phyloP scores from a whole-genome alignment of 2,113 vertebrate genomes.

The Tyrannus savana region DNA sequence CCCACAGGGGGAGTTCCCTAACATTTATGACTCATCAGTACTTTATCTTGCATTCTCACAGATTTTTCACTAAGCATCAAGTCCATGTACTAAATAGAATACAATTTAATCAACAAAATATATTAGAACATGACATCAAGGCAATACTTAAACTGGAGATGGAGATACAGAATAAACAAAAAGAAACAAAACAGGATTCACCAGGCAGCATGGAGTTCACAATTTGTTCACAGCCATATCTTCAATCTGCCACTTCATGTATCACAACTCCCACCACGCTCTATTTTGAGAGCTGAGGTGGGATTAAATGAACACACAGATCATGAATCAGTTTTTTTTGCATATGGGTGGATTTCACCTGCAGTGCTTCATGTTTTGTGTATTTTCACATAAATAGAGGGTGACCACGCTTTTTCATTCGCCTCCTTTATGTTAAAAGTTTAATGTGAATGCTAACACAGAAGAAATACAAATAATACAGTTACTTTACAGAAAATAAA shows the following conservation, averaged over 20 bases:
- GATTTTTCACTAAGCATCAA: background rate
- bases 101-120: background rate
- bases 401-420: background rate
- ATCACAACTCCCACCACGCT: constrained; percentile 40
- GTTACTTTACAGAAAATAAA: background rate
- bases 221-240: constrained; percentile 49
- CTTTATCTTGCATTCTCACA: background rate
- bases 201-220: constrained; percentile 30
- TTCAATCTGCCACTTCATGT: constrained; percentile 61
- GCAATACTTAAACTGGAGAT: background rate
- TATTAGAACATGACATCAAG: background rate
- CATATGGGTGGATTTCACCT: constrained; percentile 42
- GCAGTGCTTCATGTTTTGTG: constrained; percentile 2
- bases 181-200: constrained; percentile 28
- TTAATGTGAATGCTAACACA: background rate
- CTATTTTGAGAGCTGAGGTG: constrained; percentile 56
- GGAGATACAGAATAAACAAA: background rate
- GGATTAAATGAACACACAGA: constrained; percentile 46
- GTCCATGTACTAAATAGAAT: background rate
- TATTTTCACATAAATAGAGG: background rate
- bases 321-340: constrained; percentile 44
- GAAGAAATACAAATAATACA: background rate
- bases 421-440: background rate
- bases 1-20: background rate
- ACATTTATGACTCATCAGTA: background rate